These are phyloP conservation scores for Dermatemys mawii DNA, from an alignment of 2,113 vertebrate genomes.

Conservation along the genomic window DNA sequence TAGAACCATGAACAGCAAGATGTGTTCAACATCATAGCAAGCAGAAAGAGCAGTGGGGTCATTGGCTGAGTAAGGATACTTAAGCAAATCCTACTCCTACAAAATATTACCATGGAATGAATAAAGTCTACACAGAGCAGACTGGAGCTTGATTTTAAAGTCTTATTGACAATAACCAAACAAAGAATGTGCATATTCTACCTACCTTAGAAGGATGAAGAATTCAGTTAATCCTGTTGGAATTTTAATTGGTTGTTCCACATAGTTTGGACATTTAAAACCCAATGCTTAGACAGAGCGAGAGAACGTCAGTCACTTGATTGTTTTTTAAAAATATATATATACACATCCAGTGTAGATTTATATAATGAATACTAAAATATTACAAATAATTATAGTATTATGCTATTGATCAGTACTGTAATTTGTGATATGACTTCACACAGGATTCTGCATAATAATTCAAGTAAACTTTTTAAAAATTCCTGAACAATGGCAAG, in stretches of 20 bases:
- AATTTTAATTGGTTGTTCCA: neutral
- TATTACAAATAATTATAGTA: neutral
- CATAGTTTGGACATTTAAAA: neutral
- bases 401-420: neutral
- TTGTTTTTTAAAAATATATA: neutral
- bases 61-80: neutral
- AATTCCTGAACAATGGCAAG: neutral
- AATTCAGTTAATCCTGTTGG: neutral
- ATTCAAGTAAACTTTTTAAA: neutral
- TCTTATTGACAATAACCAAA: neutral
- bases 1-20: neutral
- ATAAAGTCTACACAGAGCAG: neutral
- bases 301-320: neutral
- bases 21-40: neutral
- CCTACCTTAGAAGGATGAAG: neutral
- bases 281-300: neutral
- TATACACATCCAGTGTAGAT: neutral
- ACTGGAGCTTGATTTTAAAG: accelerated
- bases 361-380: neutral
- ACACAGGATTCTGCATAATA: neutral
- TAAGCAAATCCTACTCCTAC: neutral
- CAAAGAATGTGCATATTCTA: neutral
- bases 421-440: neutral
- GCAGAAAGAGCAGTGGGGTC: neutral
- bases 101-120: neutral